phyloP scores from a whole-genome alignment of 2,797 vertebrate species.

The Epinephelus awoara region DNA sequence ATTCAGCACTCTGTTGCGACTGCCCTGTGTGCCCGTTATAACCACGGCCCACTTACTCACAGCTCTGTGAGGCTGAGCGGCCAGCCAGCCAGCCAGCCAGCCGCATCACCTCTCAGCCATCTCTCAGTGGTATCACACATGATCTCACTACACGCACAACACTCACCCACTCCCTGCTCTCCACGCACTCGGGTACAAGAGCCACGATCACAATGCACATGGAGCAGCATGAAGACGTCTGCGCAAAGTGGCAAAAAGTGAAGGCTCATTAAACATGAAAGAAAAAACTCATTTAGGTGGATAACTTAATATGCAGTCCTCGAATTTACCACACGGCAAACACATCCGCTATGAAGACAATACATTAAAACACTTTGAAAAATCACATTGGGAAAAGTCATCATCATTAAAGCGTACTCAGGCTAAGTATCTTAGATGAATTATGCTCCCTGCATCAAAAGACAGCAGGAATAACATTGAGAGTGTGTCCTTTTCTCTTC shows the following conservation, averaged over 20 bases:
- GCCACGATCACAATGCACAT: constrained; percentile 2
- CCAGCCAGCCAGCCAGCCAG: constrained; percentile 23
- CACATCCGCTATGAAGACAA: constrained; percentile 81
- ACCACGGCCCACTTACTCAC: constrained; percentile 60
- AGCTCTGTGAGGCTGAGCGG: constrained; percentile 46
- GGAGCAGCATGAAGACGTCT: constrained; percentile 28
- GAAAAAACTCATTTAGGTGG: constrained; percentile 63
- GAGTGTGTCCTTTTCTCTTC: constrained; percentile 80
- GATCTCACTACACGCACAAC: constrained; percentile 32
- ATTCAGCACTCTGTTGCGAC: constrained; percentile 64
- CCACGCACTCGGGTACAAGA: not conserved
- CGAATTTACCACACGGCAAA: constrained; percentile 81
- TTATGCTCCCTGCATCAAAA: constrained; percentile 82
- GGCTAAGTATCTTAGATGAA: constrained; percentile 85
- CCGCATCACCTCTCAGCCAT: constrained; percentile 54
- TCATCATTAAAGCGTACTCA: constrained; percentile 86
- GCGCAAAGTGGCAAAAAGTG: constrained; percentile 39
- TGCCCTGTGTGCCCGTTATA: constrained; percentile 48
- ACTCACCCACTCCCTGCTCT: constrained; percentile 3
- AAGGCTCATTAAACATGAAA: constrained; percentile 73
- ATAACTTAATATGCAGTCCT: constrained; percentile 74
- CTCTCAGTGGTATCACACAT: constrained; percentile 51
- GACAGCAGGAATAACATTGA: constrained; percentile 84
- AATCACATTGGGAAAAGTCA: constrained; percentile 86
- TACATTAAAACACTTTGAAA: constrained; percentile 84